phyloP scores from a whole-genome alignment of 2,797 vertebrate genomes.

The Spinus olivaceus region DNA sequence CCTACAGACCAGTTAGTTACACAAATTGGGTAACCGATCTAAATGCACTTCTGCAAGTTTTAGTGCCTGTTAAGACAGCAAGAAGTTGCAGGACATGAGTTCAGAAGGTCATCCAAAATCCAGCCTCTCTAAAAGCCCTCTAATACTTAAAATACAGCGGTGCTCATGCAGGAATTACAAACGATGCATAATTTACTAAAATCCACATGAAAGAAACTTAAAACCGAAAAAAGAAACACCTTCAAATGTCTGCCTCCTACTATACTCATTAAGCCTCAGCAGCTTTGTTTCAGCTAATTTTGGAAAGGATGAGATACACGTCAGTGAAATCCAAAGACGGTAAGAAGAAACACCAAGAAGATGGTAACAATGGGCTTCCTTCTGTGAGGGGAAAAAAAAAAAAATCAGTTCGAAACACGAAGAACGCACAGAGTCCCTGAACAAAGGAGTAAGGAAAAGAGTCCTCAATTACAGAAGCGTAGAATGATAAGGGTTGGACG shows the following conservation, averaged over 20 bases:
- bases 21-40: neutral
- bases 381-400: neutral
- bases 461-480: rapidly evolving
- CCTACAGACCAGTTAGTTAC: neutral
- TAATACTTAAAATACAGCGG: neutral
- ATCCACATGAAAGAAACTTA: neutral
- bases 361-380: neutral
- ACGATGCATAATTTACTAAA: neutral
- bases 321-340: neutral
- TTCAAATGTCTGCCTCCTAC: neutral
- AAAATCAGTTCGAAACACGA: neutral
- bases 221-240: neutral
- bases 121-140: neutral
- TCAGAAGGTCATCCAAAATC: neutral
- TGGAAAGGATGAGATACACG: neutral
- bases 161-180: rapidly evolving
- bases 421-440: neutral
- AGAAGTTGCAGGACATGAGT: neutral
- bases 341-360: neutral
- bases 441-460: neutral
- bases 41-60: neutral
- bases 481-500: neutral
- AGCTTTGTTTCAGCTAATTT: neutral
- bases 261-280: neutral
- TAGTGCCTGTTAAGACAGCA: neutral